Conservation (phyloP, 2,888 invertebrate species). For the Oegoconia quadripuncta region DNA sequence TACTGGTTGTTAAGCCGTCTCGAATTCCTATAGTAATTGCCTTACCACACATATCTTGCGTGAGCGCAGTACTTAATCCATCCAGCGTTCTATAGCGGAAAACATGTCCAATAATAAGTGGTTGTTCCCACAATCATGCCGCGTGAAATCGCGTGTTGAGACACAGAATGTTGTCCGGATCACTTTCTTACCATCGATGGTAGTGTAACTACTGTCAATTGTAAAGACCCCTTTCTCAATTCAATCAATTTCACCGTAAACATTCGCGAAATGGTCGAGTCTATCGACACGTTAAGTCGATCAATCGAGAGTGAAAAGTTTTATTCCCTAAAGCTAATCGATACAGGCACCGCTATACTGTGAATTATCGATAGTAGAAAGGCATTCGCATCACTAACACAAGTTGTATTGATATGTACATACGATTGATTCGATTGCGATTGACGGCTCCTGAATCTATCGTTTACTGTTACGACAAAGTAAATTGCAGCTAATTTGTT, state of each 20-base stretch:
- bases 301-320: conserved; percentile 31
- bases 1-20: conserved; percentile 13
- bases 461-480: too few species aligned
- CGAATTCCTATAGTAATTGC: conserved; percentile 20
- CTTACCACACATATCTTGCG: conserved; percentile 19
- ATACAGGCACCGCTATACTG: conserved; percentile 34
- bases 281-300: conserved; percentile 21
- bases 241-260: conserved; percentile 49
- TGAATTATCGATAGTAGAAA: conserved; percentile 35
- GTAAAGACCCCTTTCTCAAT: conserved; percentile 37
- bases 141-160: conserved; percentile 40
- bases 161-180: conserved; percentile 30
- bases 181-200: conserved; percentile 42
- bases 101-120: conserved; percentile 26
- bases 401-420: conserved; percentile 26
- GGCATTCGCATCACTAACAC: conserved; percentile 36
- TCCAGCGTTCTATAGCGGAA: conserved; percentile 22
- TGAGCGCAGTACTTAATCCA: conserved; percentile 24
- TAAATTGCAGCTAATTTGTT: too few species aligned
- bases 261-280: conserved; percentile 30
- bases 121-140: conserved; percentile 34
- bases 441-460: too few species aligned
- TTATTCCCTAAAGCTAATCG: conserved; percentile 31
- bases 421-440: conserved; percentile 28
- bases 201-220: conserved; percentile 37